Conservation (phyloP, 2,113 vertebrate genomes). For the Illadopsis cleaveri region DNA sequence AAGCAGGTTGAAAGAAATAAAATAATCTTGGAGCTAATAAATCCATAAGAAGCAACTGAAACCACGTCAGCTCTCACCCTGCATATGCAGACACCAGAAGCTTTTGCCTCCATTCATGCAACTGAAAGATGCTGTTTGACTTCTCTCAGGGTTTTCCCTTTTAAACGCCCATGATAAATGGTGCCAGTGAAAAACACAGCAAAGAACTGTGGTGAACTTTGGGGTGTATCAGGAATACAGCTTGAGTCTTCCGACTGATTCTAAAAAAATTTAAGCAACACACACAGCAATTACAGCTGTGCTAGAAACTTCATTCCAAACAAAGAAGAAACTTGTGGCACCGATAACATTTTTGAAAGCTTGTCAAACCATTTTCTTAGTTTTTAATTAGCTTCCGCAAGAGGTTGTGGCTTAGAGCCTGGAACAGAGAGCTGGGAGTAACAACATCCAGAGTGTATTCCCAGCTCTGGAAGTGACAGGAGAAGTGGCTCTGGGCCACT, state of each 20-base stretch:
- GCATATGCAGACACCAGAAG: neutral
- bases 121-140: neutral
- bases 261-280: neutral
- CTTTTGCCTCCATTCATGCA: neutral
- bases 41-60: neutral
- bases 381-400: conserved; percentile 8
- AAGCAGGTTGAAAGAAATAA: neutral
- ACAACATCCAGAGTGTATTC: neutral
- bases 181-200: neutral
- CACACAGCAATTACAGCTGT: neutral
- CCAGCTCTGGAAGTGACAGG: neutral
- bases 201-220: neutral
- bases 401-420: neutral
- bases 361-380: neutral
- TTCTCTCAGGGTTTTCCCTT: neutral
- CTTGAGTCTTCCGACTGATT: neutral
- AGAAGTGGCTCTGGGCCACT: neutral
- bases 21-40: neutral
- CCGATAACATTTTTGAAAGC: neutral
- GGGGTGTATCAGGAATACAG: neutral
- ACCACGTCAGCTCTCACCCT: neutral
- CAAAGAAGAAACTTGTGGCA: neutral
- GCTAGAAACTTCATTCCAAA: neutral
- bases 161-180: neutral
- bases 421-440: neutral